Evolutionary conservation across 35 echinoderm and acorn worm species (phyloP).

Genomic region (Apostichopus japonicus): DNA sequence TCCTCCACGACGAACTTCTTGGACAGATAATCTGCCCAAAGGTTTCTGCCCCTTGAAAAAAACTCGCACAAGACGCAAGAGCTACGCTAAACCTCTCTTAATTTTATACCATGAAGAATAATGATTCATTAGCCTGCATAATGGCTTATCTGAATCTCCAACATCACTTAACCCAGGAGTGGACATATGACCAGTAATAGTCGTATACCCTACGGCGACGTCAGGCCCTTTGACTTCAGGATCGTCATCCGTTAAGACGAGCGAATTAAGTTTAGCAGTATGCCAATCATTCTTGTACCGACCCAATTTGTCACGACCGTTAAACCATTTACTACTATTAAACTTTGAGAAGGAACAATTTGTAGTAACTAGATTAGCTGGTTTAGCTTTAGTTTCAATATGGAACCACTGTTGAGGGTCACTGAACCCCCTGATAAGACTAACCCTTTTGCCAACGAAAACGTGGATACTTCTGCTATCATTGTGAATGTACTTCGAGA

Average conservation of each 20-base stretch:
- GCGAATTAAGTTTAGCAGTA: background rate
- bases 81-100: constrained; percentile 53
- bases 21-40: no score
- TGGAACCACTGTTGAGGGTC: constrained; percentile 45
- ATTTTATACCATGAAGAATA: constrained; percentile 59
- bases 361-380: constrained; percentile 38
- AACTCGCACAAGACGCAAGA: constrained; percentile 1
- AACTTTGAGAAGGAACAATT: no score
- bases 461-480: constrained; percentile 65
- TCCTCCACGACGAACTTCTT: no score
- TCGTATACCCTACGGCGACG: no score
- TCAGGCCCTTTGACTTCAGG: background rate
- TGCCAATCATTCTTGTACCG: background rate
- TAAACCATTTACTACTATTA: background rate
- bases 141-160: background rate
- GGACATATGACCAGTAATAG: no score
- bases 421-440: constrained; percentile 16
- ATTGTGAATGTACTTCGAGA: constrained; percentile 56
- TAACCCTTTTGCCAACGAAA: constrained; percentile 62
- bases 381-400: background rate
- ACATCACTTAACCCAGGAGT: no score
- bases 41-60: constrained; percentile 1
- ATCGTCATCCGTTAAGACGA: background rate
- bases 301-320: background rate
- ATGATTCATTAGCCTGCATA: constrained; percentile 36